A percentile compares a stretch with the other conserved stretches of the same genome.
Conservation (phyloP, 2,888 invertebrate species). For the Nephrotoma appendiculata region DNA sequence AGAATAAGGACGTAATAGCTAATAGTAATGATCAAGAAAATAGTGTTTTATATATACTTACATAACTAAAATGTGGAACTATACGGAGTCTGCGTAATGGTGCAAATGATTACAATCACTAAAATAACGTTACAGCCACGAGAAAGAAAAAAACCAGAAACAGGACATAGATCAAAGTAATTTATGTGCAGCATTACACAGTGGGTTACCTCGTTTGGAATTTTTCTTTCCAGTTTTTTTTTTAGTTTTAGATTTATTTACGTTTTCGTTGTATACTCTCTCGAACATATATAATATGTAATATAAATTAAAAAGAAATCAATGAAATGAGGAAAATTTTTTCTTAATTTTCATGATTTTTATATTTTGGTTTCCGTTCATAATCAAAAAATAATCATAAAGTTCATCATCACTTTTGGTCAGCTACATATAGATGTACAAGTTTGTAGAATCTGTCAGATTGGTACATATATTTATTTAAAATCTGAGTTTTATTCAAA, state of each 20-base stretch:
- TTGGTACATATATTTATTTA: neutral
- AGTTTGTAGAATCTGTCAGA: neutral
- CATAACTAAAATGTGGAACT: neutral
- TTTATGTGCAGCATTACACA: conserved; percentile 2
- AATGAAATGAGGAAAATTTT: neutral
- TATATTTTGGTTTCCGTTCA: neutral
- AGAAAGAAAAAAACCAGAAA: neutral
- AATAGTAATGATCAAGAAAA: neutral
- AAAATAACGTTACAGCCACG: neutral
- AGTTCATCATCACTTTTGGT: neutral
- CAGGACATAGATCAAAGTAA: conserved; percentile 4
- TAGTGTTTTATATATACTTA: neutral
- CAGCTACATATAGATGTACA: neutral
- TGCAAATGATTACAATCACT: neutral
- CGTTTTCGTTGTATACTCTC: neutral
- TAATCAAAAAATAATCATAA: neutral
- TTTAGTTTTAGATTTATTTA: neutral
- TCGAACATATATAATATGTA: neutral
- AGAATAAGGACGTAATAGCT: neutral
- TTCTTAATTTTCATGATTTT: neutral
- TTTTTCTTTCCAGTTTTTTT: neutral
- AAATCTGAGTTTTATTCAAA: neutral
- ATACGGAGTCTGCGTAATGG: conserved; percentile 1
- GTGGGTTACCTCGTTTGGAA: conserved; percentile 4
- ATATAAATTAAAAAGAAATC: conserved; percentile 1